These are phyloP conservation scores for Lytechinus pictus DNA, from an alignment of 35 echinoderm and acorn worm species.

Conservation along the genomic window DNA sequence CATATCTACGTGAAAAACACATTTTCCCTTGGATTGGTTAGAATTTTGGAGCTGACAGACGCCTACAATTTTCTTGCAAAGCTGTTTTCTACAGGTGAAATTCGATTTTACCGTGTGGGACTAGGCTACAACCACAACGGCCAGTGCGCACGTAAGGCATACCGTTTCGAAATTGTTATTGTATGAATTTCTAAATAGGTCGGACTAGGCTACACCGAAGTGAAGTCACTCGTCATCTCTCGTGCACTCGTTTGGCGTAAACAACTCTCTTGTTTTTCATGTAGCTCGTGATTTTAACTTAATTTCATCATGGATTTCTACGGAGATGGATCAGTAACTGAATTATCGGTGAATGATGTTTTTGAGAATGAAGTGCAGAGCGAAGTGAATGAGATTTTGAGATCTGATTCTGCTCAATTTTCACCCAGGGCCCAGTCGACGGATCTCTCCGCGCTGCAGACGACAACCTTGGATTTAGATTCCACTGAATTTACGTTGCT, in stretches of 20 bases:
- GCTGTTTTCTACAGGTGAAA: slow-evolving; percentile 53
- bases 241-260: background rate
- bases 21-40: slow-evolving; percentile 41
- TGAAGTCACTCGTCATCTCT: background rate
- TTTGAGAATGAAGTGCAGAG: slow-evolving; percentile 90
- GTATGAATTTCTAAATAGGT: slow-evolving; percentile 51
- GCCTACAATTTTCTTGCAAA: background rate
- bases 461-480: slow-evolving; percentile 59
- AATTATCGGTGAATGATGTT: slow-evolving; percentile 89
- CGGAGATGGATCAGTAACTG: slow-evolving; percentile 64
- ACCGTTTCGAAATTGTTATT: slow-evolving; percentile 46
- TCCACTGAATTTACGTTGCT: slow-evolving; percentile 23
- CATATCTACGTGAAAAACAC: slow-evolving; percentile 40
- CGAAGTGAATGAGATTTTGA: slow-evolving; percentile 90
- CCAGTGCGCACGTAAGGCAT: slow-evolving; percentile 45
- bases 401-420: slow-evolving; percentile 67
- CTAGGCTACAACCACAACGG: background rate
- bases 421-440: slow-evolving; percentile 49
- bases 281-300: background rate
- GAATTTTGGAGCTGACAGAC: background rate
- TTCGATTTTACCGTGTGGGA: slow-evolving; percentile 9
- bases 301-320: slow-evolving; percentile 77
- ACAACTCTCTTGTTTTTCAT: slow-evolving; percentile 25
- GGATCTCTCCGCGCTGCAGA: slow-evolving; percentile 31
- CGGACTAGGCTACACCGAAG: slow-evolving; percentile 23